Conservation (phyloP, 2,797 vertebrate species). For the Apogon hyalosoma region DNA sequence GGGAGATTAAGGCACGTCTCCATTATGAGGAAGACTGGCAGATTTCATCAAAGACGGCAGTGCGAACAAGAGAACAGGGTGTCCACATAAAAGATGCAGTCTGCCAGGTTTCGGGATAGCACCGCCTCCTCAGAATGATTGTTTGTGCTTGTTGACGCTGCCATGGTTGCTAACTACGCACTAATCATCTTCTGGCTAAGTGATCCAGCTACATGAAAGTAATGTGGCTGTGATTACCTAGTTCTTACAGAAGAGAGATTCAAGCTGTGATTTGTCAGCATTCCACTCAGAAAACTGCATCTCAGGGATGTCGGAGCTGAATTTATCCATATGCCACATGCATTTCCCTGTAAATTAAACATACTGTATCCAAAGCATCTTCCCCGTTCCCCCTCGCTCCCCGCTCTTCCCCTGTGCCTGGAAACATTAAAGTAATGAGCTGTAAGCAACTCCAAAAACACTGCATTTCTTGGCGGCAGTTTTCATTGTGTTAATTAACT, state of each 20-base stretch:
- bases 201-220: slow-evolving; percentile 53
- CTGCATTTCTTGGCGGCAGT: slow-evolving; percentile 70
- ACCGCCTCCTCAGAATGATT: slow-evolving; percentile 63
- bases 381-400: slow-evolving; percentile 23
- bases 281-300: slow-evolving; percentile 23
- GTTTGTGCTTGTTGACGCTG: slow-evolving; percentile 78
- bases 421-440: slow-evolving; percentile 75
- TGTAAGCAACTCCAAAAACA: slow-evolving; percentile 69
- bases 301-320: slow-evolving; percentile 14
- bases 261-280: slow-evolving; percentile 26
- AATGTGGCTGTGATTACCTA: slow-evolving; percentile 67
- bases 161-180: slow-evolving; percentile 72
- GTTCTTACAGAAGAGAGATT: slow-evolving; percentile 43
- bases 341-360: slow-evolving; percentile 47
- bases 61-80: slow-evolving; percentile 80
- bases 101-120: slow-evolving; percentile 68
- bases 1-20: slow-evolving; percentile 81
- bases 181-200: slow-evolving; percentile 73
- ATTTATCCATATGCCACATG: slow-evolving; percentile 22
- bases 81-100: slow-evolving; percentile 76
- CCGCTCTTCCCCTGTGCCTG: slow-evolving; percentile 50
- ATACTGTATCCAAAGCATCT: slow-evolving; percentile 44
- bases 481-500: slow-evolving; percentile 78
- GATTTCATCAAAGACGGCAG: slow-evolving; percentile 81
- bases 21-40: slow-evolving; percentile 76